Evolutionary conservation across 2,888 invertebrate genomes (phyloP).

Genomic region (Volucella inanis): DNA sequence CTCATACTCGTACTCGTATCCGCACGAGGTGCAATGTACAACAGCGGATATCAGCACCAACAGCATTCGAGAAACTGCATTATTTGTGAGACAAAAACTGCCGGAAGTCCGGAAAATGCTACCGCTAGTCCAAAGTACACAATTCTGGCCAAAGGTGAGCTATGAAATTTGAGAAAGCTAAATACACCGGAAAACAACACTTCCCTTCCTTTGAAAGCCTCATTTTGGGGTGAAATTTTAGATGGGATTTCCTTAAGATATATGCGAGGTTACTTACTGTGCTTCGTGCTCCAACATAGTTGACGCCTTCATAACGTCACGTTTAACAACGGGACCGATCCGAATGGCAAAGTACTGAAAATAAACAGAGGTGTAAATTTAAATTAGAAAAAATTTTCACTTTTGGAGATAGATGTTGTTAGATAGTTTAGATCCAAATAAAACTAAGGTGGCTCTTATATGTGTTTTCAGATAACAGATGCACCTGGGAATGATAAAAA

Average conservation of each 20-base stretch:
- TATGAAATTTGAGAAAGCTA: slow-evolving; percentile 59
- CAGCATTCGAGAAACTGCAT: slow-evolving; percentile 35
- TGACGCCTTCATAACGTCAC: slow-evolving; percentile 99
- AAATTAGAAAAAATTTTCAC: not conserved
- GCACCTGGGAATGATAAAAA: too few species aligned
- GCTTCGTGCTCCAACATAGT: slow-evolving; percentile 99
- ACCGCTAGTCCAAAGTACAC: too few species aligned
- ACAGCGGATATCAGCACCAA: not conserved
- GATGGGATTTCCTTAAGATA: slow-evolving; percentile 11
- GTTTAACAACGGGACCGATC: slow-evolving; percentile 99
- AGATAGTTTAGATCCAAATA: not conserved
- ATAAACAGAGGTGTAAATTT: slow-evolving; percentile 74
- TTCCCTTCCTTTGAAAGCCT: not conserved
- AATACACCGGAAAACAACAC: not conserved
- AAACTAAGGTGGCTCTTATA: not conserved
- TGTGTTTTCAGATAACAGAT: too few species aligned
- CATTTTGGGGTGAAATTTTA: slow-evolving; percentile 38
- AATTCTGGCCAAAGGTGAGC: slow-evolving; percentile 1
- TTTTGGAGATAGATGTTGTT: not conserved
- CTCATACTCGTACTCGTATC: not conserved
- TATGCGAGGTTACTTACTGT: slow-evolving; percentile 86
- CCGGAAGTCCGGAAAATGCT: slow-evolving; percentile 57
- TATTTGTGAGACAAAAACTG: slow-evolving; percentile 29
- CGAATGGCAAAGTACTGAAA: slow-evolving; percentile 98
- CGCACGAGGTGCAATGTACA: too few species aligned